Base-by-base conservation (phyloP, 2,888 invertebrate genomes). In the Odontocolon sp. region DNA sequence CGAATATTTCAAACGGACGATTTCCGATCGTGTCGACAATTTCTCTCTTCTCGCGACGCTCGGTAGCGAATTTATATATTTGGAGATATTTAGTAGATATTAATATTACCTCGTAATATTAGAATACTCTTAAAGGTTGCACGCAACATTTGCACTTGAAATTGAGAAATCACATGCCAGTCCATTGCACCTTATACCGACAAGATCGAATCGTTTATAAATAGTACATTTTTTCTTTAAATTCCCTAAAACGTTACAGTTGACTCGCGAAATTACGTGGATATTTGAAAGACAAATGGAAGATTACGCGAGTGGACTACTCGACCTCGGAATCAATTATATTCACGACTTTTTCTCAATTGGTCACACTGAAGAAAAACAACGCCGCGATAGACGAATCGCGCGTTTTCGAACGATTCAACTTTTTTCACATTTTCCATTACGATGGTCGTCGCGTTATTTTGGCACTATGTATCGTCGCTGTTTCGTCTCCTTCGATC, bases 381-480 rank as follows among this genome's bases (percentile, higher is more conserved):
- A n/a, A n/a, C n/a, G n/a, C n/a, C n/a, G n/a, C n/a, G n/a, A n/a
- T n/a, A n/a, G n/a, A n/a, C n/a, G n/a, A n/a, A n/a, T n/a, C n/a
- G n/a, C n/a, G n/a, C n/a, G n/a, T n/a, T n/a, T n/a, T n/a, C n/a
- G n/a, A n/a, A n/a, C n/a, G n/a, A n/a, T n/a, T n/a, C n/a, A n/a
- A n/a, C n/a, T n/a, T n/a, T n/a, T n/a, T n/a, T n/a, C n/a, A n/a
- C n/a, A n/a, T n/a, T n/a, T n/a, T n/a, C n/a, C n/a, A n/a, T n/a
- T n/a, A n/a, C n/a, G n/a, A n/a, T n/a, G n/a, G n/a, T n/a, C n/a
- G n/a, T 42, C 57, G 69, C 72, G 64, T 68, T 18, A 59, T 92
- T 93, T 93, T 93, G 93, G 93, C 93, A 93, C 93, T 93, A 93
- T 91, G 92, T 92, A 92, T 93, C 92, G 90, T 93, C 93, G 91